phyloP scores from a whole-genome alignment of 2,888 invertebrate genomes.

The Drosophila mayaguana region DNA sequence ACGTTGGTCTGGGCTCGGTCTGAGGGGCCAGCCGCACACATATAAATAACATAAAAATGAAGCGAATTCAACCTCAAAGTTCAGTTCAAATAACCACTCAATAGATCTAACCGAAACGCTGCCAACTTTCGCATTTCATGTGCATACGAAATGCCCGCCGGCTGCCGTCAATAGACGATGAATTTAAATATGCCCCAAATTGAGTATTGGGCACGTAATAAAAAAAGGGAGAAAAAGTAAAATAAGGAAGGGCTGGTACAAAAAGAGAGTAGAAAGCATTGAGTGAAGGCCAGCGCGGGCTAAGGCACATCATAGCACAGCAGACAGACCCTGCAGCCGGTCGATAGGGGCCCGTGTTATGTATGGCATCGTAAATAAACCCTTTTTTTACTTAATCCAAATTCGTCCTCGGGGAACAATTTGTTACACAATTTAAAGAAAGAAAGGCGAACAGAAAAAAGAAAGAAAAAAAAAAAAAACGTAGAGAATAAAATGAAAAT shows the following conservation, averaged over 20 bases:
- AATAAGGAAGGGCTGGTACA: constrained; percentile 4
- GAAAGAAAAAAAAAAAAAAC: not conserved
- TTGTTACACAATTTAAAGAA: constrained; percentile 79
- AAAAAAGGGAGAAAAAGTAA: constrained; percentile 38
- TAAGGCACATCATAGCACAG: constrained; percentile 11
- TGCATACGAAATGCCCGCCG: constrained; percentile 76
- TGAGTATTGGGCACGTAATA: constrained; percentile 81
- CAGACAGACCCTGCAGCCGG: constrained; percentile 26
- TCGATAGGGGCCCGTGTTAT: constrained; percentile 57
- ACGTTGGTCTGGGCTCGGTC: constrained; percentile 31
- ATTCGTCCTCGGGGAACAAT: constrained; percentile 81
- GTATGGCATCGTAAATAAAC: constrained; percentile 80
- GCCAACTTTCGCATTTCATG: constrained; percentile 62
- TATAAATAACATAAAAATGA: constrained; percentile 79
- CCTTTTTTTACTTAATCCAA: constrained; percentile 80
- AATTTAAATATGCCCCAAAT: constrained; percentile 80
- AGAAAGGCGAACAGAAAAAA: constrained; percentile 17
- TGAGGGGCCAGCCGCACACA: constrained; percentile 15
- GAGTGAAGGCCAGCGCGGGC: constrained; percentile 20
- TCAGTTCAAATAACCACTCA: constrained; percentile 80
- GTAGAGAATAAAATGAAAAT: constrained; percentile 13
- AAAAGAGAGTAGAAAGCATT: not conserved
- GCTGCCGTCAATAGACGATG: constrained; percentile 79
- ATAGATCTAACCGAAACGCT: constrained; percentile 62
- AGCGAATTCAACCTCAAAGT: constrained; percentile 80